Conservation (phyloP, 2,113 vertebrate genomes). For the Acrocephalus kingi region DNA sequence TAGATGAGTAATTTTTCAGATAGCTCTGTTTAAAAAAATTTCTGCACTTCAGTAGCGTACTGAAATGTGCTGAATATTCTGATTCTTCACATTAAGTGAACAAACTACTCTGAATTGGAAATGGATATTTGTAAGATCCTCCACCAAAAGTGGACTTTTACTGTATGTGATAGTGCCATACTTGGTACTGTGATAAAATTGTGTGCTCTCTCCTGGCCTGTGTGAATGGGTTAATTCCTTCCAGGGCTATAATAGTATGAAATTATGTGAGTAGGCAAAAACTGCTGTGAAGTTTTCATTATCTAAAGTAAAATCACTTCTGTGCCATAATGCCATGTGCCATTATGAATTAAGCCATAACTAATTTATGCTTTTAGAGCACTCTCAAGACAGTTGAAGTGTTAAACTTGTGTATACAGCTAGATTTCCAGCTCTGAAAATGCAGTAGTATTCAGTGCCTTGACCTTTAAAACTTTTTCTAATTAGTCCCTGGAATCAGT, state of each 20-base stretch:
- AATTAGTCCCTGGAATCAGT: constrained; percentile 88
- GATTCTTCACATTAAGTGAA: not conserved
- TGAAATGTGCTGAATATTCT: not conserved
- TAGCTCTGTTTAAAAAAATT: not conserved
- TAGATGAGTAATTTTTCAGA: not conserved
- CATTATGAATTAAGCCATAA: not conserved
- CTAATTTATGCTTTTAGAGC: not conserved
- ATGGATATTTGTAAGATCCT: not conserved
- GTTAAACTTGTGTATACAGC: not conserved
- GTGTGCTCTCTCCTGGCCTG: not conserved
- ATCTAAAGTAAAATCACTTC: not conserved
- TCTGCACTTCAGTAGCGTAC: not conserved
- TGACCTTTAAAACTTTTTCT: not conserved
- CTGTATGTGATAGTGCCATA: not conserved
- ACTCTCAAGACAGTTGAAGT: not conserved
- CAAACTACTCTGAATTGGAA: not conserved
- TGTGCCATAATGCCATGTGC: not conserved
- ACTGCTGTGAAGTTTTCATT: not conserved
- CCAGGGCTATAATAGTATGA: not conserved
- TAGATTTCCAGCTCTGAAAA: not conserved
- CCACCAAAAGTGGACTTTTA: not conserved
- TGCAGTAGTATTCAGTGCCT: not conserved
- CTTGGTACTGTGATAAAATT: not conserved
- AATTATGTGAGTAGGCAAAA: not conserved
- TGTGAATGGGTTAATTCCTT: not conserved